Evolutionary conservation across 92 coral and sea anemone genomes (phyloP).

Genomic region (Siderastrea radians): DNA sequence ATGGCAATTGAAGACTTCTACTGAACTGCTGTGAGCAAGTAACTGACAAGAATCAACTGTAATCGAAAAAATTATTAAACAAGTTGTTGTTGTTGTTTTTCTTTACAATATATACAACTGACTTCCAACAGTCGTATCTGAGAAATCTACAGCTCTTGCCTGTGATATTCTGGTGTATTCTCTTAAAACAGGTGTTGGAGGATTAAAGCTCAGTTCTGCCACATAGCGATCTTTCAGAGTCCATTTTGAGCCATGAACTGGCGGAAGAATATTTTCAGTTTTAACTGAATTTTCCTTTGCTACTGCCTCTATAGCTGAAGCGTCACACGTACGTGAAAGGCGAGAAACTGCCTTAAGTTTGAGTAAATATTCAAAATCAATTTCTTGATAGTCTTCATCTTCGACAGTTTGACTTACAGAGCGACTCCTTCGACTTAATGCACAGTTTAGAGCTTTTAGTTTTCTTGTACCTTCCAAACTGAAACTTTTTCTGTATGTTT

Average conservation of each 20-base stretch:
- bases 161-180: conserved; percentile 72
- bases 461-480: background rate
- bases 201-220: conserved; percentile 41
- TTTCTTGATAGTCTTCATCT: conserved; percentile 74
- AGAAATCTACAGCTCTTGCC: conserved; percentile 57
- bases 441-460: conserved; percentile 59
- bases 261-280: conserved; percentile 45
- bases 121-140: conserved; percentile 22
- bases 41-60: too few relatives aligned
- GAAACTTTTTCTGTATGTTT: conserved; percentile 15
- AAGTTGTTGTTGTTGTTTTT: background rate
- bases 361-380: conserved; percentile 54
- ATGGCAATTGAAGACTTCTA: too few relatives aligned
- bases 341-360: conserved; percentile 10
- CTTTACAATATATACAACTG: conserved; percentile 9
- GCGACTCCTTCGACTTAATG: conserved; percentile 50
- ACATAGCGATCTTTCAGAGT: conserved; percentile 61
- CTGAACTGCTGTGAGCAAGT: too few relatives aligned
- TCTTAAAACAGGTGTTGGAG: conserved; percentile 70
- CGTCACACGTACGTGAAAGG: conserved; percentile 7
- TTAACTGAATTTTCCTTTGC: conserved; percentile 59
- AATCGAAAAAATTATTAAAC: too few relatives aligned
- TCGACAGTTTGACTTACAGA: background rate
- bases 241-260: conserved; percentile 62
- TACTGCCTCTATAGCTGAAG: conserved; percentile 48